Percentiles rank a stretch among this genome's conserved stretches.
phyloP scores from a whole-genome alignment of 2,113 vertebrate species.

The Perca fluviatilis region DNA sequence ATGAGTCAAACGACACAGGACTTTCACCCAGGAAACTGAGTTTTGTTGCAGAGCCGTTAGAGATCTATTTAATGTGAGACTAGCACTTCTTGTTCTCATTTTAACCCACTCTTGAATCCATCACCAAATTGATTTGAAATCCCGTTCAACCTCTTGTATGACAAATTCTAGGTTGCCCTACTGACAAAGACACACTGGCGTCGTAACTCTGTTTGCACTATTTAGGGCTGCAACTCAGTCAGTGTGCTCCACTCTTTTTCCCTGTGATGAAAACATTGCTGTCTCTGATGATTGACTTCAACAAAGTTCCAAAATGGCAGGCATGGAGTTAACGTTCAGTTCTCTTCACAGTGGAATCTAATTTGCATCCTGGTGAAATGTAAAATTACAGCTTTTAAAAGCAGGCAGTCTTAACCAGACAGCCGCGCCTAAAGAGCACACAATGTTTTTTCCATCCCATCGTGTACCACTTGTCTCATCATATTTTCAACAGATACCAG shows the following conservation, averaged over 20 bases:
- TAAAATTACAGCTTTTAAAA: slow-evolving; percentile 36
- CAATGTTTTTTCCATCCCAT: background rate
- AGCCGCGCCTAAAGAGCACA: background rate
- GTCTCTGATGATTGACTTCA: background rate
- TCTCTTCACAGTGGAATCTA: slow-evolving; percentile 8
- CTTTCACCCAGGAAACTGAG: too few species aligned
- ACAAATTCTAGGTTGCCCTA: too few species aligned
- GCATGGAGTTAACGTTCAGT: background rate
- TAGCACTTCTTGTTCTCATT: too few species aligned
- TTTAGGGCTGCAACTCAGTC: background rate
- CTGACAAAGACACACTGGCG: background rate
- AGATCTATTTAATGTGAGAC: too few species aligned
- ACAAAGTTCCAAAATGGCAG: background rate
- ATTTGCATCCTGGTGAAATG: slow-evolving; percentile 11
- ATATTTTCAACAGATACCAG: background rate
- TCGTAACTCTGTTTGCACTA: too few species aligned
- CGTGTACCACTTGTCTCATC: background rate
- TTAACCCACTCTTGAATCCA: too few species aligned
- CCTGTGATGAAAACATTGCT: background rate
- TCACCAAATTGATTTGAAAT: too few species aligned
- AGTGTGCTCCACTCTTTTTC: background rate
- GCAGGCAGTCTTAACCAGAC: background rate
- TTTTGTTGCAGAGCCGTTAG: too few species aligned
- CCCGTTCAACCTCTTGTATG: too few species aligned
- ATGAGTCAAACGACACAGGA: too few species aligned